Base-by-base conservation (phyloP, 1,140 invertebrate species). In the Brachionus asplanchnoidis region DNA sequence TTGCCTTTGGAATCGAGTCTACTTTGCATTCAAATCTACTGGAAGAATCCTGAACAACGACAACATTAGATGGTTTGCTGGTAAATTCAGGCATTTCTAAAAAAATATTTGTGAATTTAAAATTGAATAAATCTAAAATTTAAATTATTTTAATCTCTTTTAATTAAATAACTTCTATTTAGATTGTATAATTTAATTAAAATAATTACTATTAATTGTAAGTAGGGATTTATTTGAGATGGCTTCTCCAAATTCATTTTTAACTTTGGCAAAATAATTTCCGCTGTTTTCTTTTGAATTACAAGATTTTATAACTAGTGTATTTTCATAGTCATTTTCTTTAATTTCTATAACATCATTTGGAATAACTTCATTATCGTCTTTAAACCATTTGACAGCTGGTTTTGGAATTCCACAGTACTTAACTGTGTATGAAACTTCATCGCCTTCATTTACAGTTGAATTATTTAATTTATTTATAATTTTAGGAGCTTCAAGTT, bases 1-100 rank as follows among this genome's bases (percentile, higher is more conserved):
- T 92, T 84, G 95, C 95, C 87, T 93, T 92, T 23, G 95, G 95
- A 90, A 96, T 95, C 85, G 95, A 95, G 88, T 95, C 94, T 87
- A 97, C 95, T 87, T 94, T 93, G 90, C 95, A 96, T 91, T 97
- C 95, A 91, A 97, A 97, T 60, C 26, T 60, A 3, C 2, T 44
- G 2, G 14, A 46, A 40, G n/a, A 11, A 46, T 82, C 79, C 65
- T 40, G 53, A 1, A 65, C 11, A 3, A 46, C 53, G 14, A 60
- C n/a, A 4, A 17, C 2, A 68, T 82, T 26, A 20, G 17, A 23
- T 65, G 79, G 79, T 28, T 17, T 44, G 6, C 17, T 40, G 8
- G 26, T 28, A 14, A 82, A 60, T 68, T 60, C 28, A 6, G 79
- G 79, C 14, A 11, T 6, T 36, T 56, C 79, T 82, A 79, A 50